Conservation (phyloP, 1,140 invertebrate species). For the Diprion similis region DNA sequence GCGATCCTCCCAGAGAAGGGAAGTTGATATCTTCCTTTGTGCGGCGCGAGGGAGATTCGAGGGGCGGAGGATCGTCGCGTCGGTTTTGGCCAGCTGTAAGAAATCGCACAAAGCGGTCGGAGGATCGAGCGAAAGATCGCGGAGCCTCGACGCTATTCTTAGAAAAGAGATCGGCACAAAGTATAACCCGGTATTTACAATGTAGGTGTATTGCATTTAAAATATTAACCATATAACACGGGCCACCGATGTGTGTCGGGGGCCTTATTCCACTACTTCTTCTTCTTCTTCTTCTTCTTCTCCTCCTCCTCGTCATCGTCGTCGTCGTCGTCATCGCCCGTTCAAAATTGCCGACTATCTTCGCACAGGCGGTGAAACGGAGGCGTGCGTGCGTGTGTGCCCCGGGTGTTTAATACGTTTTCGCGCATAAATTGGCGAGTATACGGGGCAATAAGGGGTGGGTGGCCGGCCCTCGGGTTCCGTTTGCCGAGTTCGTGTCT, state of each 20-base stretch:
- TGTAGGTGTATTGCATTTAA: conserved; percentile 52
- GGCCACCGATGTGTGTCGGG: too few species aligned
- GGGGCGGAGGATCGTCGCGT: too few species aligned
- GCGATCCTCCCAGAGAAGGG: too few species aligned
- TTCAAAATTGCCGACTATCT: not conserved
- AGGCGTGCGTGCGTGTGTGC: conserved; percentile 31
- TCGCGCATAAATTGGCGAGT: conserved; percentile 56
- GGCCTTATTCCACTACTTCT: too few species aligned
- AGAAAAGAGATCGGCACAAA: conserved; percentile 45
- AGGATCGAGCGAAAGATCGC: not conserved
- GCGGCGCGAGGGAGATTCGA: too few species aligned
- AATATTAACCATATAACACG: conserved; percentile 53
- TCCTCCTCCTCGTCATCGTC: too few species aligned
- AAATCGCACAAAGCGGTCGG: too few species aligned
- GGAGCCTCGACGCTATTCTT: conserved; percentile 44
- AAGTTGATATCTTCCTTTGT: too few species aligned
- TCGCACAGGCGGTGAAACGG: not conserved
- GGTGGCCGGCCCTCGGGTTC: not conserved
- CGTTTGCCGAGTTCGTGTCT: conserved; percentile 1
- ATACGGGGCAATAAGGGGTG: conserved; percentile 55
- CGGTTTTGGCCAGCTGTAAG: too few species aligned
- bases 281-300: too few species aligned
- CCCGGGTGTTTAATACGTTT: conserved; percentile 54
- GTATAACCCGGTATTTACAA: conserved; percentile 51
- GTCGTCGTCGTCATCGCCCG: too few species aligned